Evolutionary conservation across 2,113 vertebrate species (phyloP).

Genomic region (Cyphomyrus plagiostoma): DNA sequence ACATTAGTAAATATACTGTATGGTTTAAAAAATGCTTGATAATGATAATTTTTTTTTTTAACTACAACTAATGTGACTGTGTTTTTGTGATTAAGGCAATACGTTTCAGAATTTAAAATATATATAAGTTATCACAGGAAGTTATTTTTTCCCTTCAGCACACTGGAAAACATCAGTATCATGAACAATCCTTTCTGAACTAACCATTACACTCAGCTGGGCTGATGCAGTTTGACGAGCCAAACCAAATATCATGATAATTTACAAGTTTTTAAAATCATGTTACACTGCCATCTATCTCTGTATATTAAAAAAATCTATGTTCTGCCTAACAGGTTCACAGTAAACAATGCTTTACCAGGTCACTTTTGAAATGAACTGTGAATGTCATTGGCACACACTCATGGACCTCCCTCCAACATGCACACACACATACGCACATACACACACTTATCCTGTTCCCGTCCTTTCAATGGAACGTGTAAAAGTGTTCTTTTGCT

Average conservation of each 20-base stretch:
- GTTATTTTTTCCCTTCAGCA: constrained; percentile 3
- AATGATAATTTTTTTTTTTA: constrained; percentile 50
- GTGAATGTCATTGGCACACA: background rate
- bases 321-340: background rate
- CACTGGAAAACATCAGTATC: background rate
- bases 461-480: background rate
- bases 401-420: background rate
- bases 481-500: background rate
- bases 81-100: constrained; percentile 39
- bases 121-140: constrained; percentile 26
- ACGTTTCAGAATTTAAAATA: constrained; percentile 34
- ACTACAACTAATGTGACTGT: constrained; percentile 33
- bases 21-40: constrained; percentile 47
- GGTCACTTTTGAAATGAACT: background rate
- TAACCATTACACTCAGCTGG: constrained; percentile 28
- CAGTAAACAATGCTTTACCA: constrained; percentile 5
- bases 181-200: constrained; percentile 39
- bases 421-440: background rate
- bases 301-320: background rate
- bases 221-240: constrained; percentile 31
- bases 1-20: constrained; percentile 54
- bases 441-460: background rate
- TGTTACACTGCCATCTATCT: background rate
- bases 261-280: background rate
- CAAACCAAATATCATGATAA: constrained; percentile 7